These are phyloP conservation scores for Drosophila eugracilis DNA, from an alignment of 1,140 invertebrate species.

Conservation along the genomic window DNA sequence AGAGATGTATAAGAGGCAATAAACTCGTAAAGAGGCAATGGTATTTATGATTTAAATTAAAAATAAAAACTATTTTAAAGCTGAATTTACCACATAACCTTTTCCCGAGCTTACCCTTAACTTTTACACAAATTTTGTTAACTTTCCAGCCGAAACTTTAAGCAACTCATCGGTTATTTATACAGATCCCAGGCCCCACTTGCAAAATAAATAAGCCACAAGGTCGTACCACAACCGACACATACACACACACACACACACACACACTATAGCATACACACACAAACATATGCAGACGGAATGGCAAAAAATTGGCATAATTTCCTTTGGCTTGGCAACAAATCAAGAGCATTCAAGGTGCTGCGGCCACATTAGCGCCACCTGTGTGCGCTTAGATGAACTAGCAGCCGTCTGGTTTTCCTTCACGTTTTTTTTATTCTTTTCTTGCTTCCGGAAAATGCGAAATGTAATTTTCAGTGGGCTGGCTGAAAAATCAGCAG, in stretches of 20 bases:
- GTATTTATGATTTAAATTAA: too few species aligned
- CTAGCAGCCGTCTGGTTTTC: conserved; percentile 24
- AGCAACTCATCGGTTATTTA: conserved; percentile 14
- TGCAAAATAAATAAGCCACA: conserved; percentile 38
- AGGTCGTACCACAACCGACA: too few species aligned
- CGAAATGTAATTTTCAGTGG: conserved; percentile 58
- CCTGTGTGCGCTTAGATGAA: conserved; percentile 59
- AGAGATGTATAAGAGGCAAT: too few species aligned
- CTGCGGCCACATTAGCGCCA: conserved; percentile 50
- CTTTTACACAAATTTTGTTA: background rate
- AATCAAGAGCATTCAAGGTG: conserved; percentile 57
- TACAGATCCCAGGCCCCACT: background rate
- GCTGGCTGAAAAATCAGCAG: conserved; percentile 57
- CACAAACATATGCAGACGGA: conserved; percentile 14
- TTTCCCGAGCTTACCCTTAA: background rate
- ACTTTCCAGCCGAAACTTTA: conserved; percentile 10
- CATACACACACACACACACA: conserved; percentile 12
- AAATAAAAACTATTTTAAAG: too few species aligned
- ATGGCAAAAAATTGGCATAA: conserved; percentile 60
- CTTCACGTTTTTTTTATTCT: too few species aligned
- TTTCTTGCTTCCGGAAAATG: conserved; percentile 5
- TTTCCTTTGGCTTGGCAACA: conserved; percentile 55
- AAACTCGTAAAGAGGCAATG: too few species aligned
- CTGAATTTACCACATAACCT: background rate
- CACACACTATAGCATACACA: conserved; percentile 20